phyloP scores from a whole-genome alignment of 2,113 vertebrate species.

The Planiliza haematocheilus region DNA sequence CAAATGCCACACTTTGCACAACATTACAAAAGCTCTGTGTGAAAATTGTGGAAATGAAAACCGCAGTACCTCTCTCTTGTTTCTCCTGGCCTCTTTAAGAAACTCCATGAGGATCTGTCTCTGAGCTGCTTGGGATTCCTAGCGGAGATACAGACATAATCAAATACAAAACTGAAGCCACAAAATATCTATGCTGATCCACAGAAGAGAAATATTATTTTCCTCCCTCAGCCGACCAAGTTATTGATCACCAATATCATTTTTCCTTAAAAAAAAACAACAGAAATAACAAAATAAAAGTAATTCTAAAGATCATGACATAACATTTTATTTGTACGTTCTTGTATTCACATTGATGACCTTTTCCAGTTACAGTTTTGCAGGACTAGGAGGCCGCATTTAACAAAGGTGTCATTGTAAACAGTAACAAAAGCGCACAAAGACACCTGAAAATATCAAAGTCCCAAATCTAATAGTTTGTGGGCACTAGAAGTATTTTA shows the following conservation, averaged over 20 bases:
- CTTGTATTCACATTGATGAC: too few species aligned
- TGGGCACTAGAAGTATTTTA: too few species aligned
- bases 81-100: slow-evolving; percentile 97
- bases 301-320: neutral
- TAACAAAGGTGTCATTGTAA: too few species aligned
- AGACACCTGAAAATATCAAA: too few species aligned
- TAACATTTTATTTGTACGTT: neutral
- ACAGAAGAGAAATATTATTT: neutral
- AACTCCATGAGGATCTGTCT: slow-evolving; percentile 99
- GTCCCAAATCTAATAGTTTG: too few species aligned
- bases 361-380: too few species aligned
- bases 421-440: too few species aligned
- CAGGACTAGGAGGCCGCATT: too few species aligned
- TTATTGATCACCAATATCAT: neutral
- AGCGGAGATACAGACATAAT: slow-evolving; percentile 51
- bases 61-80: slow-evolving; percentile 95
- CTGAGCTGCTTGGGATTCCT: slow-evolving; percentile 98
- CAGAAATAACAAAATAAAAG: neutral
- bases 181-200: slow-evolving; percentile 3
- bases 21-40: neutral
- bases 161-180: neutral
- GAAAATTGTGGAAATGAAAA: neutral
- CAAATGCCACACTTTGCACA: too few species aligned
- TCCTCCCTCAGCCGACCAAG: neutral
- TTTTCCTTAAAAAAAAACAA: too few species aligned